Base-by-base conservation (phyloP, 2,797 vertebrate genomes). In the Gobionotothen gibberifrons region DNA sequence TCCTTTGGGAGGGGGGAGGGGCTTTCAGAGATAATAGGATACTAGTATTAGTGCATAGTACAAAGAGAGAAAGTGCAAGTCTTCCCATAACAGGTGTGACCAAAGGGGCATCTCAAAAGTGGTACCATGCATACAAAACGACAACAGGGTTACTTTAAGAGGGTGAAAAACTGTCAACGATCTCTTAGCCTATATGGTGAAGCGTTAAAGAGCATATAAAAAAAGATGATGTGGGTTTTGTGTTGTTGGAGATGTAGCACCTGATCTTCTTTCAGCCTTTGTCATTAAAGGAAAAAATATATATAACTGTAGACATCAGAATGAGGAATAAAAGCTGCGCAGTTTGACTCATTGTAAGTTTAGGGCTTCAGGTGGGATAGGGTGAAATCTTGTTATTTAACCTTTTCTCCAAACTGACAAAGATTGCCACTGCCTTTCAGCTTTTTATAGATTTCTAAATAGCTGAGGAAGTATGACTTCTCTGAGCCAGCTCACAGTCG, bases 51-150 rank as follows among this genome's bases (percentile, higher is more conserved):
- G 97, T 99, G 97, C 98, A 99, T 98, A 98, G 97, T 98, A 98
- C 96, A 97, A 97, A 97, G 97, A 96, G 94, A 96, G 95, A 98
- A 98, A 97, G 97, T 98, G 97, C 97, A 97, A 96, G 95, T 96
- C 95, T 96, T 96, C 95, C 95, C 93, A 88, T 87, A 79, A 91
- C 83, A 93, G 94, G 95, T 94, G 93, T 77, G 91, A 94, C 92
- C 89, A 90, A 92, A 86, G 90, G 94, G 93, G 94, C 92, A 92
- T 96, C 86, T 94, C 91, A 65, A 49, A 95, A 93, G 93, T 92
- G 93, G 94, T 96, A 95, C 87, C 94, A 96, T 95, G 95, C 94
- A 96, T 94, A 95, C 93, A 92, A 93, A 90, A 86, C 39, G 32
- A 88, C 84, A 68, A 78, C 72, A 63, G 84, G 78, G 77, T 78